phyloP scores from a whole-genome alignment of 2,888 invertebrate genomes.

The Alentia gelatinosa region DNA sequence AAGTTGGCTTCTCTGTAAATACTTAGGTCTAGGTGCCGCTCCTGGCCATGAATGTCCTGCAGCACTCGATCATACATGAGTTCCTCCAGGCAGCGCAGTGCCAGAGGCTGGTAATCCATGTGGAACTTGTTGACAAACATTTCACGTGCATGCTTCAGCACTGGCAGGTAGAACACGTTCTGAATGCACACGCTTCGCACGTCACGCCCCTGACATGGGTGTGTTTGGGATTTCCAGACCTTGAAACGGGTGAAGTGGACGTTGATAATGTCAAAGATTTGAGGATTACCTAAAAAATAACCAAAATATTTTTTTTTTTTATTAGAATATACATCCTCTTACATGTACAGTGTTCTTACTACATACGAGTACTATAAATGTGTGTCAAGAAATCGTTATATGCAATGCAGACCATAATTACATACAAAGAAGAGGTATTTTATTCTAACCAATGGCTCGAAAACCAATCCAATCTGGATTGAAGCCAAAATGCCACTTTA shows the following conservation, averaged over 20 bases:
- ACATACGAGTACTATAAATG: no score
- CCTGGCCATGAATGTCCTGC: neutral
- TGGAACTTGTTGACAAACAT: constrained; percentile 44
- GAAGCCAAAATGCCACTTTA: no score
- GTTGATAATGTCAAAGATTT: neutral
- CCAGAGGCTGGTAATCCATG: neutral
- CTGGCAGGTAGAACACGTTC: neutral
- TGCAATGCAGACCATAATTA: no score
- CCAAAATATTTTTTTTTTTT: no score
- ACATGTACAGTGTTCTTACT: no score
- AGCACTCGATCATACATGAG: neutral
- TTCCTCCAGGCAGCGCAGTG: constrained; percentile 34
- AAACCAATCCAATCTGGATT: no score
- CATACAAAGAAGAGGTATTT: no score
- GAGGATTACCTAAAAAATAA: neutral
- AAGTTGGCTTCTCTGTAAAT: neutral
- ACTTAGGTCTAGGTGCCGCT: neutral
- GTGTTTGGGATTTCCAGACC: neutral
- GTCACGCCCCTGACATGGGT: neutral
- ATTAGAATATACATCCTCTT: no score
- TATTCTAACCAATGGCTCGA: no score
- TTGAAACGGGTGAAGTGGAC: neutral
- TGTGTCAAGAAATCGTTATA: no score
- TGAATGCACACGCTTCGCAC: neutral
- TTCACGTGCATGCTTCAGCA: neutral